Evolutionary conservation across 1,140 invertebrate genomes (phyloP).

Genomic region (Chlorops oryzae): DNA sequence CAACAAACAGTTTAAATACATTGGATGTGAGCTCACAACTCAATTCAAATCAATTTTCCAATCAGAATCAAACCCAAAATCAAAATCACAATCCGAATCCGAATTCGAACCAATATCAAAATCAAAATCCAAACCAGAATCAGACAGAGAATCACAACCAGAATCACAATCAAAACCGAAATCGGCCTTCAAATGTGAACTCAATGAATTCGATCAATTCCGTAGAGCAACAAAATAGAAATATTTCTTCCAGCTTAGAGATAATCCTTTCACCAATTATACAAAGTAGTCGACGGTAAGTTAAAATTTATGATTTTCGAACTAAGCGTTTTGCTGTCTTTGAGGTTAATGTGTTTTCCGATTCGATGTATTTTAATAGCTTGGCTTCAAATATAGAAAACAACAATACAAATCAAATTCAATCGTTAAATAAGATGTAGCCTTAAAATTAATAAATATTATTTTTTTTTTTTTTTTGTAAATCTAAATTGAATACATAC

Average conservation of each 20-base stretch:
- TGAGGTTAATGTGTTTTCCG: too few relatives aligned
- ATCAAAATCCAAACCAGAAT: conserved; percentile 7
- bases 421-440: too few relatives aligned
- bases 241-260: conserved; percentile 48
- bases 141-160: neutral
- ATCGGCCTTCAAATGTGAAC: conserved; percentile 13
- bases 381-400: too few relatives aligned
- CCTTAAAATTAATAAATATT: too few relatives aligned
- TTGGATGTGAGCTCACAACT: conserved; percentile 10
- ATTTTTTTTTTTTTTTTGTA: too few relatives aligned
- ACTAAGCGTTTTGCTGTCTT: too few relatives aligned
- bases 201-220: too few relatives aligned
- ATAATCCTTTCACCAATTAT: conserved; percentile 49
- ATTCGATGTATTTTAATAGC: too few relatives aligned
- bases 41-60: conserved; percentile 8
- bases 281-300: conserved; percentile 49
- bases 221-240: conserved; percentile 46
- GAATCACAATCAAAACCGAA: conserved; percentile 6
- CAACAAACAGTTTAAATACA: conserved; percentile 11
- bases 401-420: too few relatives aligned
- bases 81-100: conserved; percentile 29
- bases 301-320: too few relatives aligned
- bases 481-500: too few relatives aligned
- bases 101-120: conserved; percentile 30
- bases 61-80: conserved; percentile 5